These are phyloP conservation scores for Berghia stephanieae DNA, from an alignment of 1,140 invertebrate species.

Conservation along the genomic window DNA sequence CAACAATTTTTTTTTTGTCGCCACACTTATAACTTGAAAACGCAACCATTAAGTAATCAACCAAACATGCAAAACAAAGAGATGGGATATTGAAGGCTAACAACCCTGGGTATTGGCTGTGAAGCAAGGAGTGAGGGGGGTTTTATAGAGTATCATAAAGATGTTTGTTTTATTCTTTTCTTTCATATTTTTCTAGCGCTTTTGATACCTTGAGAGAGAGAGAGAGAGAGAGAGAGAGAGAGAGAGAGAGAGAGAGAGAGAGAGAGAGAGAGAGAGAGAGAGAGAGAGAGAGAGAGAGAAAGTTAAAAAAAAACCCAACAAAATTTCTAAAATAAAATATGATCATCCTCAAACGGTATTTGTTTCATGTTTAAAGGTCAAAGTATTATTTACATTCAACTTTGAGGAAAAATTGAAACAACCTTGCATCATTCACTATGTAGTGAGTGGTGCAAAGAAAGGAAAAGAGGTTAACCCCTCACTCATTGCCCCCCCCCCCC, in stretches of 20 bases:
- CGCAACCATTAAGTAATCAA: too few relatives aligned
- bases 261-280: conserved; percentile 25
- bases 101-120: too few relatives aligned
- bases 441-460: neutral
- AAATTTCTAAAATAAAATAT: neutral
- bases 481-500: neutral
- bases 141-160: neutral
- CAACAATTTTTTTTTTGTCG: too few relatives aligned
- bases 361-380: too few relatives aligned
- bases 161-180: neutral
- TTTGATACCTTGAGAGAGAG: neutral
- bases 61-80: too few relatives aligned
- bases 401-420: neutral
- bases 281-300: conserved; percentile 17
- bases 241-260: neutral
- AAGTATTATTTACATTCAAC: neutral
- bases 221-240: conserved; percentile 5
- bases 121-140: neutral
- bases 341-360: neutral
- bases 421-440: neutral
- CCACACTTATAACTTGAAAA: too few relatives aligned
- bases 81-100: too few relatives aligned
- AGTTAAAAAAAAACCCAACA: neutral
- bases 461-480: neutral
- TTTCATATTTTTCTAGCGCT: neutral